Conservation (phyloP, 2,797 vertebrate species). For the Brotula barbata region DNA sequence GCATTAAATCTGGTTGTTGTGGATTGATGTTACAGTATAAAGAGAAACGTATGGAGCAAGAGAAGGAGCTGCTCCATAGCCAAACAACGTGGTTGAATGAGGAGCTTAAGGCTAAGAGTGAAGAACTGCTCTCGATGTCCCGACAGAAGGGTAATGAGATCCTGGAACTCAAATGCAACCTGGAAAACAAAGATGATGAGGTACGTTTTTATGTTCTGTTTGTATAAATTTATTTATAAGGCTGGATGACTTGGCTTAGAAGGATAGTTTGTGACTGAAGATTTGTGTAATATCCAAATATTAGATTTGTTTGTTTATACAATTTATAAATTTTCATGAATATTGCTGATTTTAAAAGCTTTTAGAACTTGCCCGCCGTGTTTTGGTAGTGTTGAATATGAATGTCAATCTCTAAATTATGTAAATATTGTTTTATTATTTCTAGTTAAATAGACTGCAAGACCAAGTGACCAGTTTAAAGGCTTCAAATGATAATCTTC, state of each 20-base stretch:
- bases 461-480: conserved; percentile 89
- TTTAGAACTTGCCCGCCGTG: too few species aligned
- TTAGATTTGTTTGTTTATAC: too few species aligned
- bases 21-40: conserved; percentile 80
- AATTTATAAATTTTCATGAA: too few species aligned
- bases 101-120: conserved; percentile 92
- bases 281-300: too few species aligned
- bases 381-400: not conserved
- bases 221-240: not conserved
- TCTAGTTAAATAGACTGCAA: conserved; percentile 86
- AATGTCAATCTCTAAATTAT: not conserved
- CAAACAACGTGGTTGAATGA: conserved; percentile 91
- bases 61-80: conserved; percentile 88
- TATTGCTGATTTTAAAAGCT: too few species aligned
- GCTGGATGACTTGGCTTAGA: not conserved
- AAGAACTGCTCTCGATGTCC: conserved; percentile 88
- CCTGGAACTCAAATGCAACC: conserved; percentile 88
- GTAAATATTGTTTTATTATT: conserved; percentile 10
- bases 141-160: conserved; percentile 92
- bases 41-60: conserved; percentile 95
- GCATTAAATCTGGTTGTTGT: not conserved
- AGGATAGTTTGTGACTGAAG: too few species aligned
- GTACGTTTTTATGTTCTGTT: conserved; percentile 59
- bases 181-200: conserved; percentile 95
- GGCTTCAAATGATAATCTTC: conserved; percentile 86